A percentile compares a stretch with the other conserved stretches of the same genome.
These are phyloP conservation scores for Thereuonema tuberculata DNA, from an alignment of 1,140 invertebrate genomes.

Conservation along the genomic window DNA sequence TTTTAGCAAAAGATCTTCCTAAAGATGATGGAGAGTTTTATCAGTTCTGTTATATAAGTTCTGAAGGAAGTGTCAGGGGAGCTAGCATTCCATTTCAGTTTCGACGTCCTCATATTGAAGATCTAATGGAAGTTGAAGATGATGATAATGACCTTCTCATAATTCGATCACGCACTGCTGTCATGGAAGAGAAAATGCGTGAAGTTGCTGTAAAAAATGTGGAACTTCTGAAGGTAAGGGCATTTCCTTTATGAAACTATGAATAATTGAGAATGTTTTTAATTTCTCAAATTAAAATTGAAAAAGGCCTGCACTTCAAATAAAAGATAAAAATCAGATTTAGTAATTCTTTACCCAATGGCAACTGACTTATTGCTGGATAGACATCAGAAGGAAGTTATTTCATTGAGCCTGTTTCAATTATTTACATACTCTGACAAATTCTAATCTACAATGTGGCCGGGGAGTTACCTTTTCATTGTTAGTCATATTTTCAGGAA, in stretches of 20 bases:
- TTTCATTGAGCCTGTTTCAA: no score
- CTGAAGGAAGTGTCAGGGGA: constrained; percentile 27
- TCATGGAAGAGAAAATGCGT: constrained; percentile 23
- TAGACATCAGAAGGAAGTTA: no score
- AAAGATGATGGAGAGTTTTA: constrained; percentile 34
- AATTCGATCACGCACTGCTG: constrained; percentile 23
- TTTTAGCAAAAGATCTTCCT: constrained; percentile 26
- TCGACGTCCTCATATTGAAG: constrained; percentile 23
- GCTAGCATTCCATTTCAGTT: constrained; percentile 34
- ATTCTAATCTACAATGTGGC: no score
- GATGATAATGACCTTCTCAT: constrained; percentile 29
- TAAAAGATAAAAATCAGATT: no score
- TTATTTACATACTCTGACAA: no score
- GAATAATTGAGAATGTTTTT: not conserved
- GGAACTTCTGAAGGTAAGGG: not conserved
- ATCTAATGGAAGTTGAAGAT: constrained; percentile 30
- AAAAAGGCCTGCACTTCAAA: no score
- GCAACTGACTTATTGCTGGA: no score
- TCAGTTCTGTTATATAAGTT: constrained; percentile 33
- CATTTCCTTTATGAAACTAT: no score
- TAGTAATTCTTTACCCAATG: no score
- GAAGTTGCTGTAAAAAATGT: constrained; percentile 5
- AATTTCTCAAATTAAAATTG: no score
- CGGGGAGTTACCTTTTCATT: no score
- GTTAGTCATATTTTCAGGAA: no score